A percentile compares a stretch with the other conserved stretches of the same genome.
Conservation (phyloP, 2,113 vertebrate species). For the Chloroceryle aenea region DNA sequence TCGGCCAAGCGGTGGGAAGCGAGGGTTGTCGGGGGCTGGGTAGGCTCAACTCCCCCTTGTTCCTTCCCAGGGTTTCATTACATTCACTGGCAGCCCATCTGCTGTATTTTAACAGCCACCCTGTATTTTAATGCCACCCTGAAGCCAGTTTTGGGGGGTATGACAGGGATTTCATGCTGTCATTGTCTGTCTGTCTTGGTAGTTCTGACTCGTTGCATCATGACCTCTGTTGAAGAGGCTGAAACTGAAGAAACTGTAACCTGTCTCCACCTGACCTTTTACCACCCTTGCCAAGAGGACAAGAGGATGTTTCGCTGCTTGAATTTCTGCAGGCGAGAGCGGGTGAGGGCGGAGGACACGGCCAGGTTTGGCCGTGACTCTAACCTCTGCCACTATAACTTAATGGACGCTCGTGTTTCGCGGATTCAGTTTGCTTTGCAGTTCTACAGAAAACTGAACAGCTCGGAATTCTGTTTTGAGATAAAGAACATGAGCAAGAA, state of each 20-base stretch:
- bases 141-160: background rate
- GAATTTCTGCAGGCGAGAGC: conserved; percentile 58
- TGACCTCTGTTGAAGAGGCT: conserved; percentile 73
- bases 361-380: conserved; percentile 85
- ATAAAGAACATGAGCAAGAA: conserved; percentile 92
- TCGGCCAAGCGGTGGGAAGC: background rate
- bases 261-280: conserved; percentile 84
- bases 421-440: conserved; percentile 85
- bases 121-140: fast-evolving
- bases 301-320: conserved; percentile 75
- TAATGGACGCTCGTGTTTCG: conserved; percentile 84
- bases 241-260: conserved; percentile 87
- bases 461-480: conserved; percentile 76
- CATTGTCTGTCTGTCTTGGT: background rate
- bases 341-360: conserved; percentile 73
- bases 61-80: background rate
- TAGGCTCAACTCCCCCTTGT: background rate
- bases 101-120: too few relatives aligned
- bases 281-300: conserved; percentile 81
- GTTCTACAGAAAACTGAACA: conserved; percentile 78
- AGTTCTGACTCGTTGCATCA: background rate
- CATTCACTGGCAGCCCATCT: background rate
- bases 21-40: background rate
- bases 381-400: conserved; percentile 76
- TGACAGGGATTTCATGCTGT: background rate